A percentile compares a stretch with the other conserved stretches of the same genome.
Conservation (phyloP, 2,113 vertebrate genomes). For the Hemichromis elongatus region DNA sequence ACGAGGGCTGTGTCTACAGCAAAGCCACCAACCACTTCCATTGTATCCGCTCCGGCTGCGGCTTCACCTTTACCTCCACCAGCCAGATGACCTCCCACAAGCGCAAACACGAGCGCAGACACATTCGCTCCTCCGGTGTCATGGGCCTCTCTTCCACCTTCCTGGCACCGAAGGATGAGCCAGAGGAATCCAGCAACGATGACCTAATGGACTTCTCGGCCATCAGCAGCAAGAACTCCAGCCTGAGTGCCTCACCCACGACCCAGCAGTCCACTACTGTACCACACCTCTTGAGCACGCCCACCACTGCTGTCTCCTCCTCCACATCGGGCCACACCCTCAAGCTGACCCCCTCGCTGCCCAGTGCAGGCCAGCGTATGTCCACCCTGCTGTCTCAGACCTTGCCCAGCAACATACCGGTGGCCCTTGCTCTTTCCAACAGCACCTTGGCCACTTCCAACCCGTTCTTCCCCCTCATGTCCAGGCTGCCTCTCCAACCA, state of each 20-base stretch:
- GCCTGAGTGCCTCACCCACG: conserved; percentile 97
- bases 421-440: conserved; percentile 86
- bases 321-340: conserved; percentile 69
- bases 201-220: conserved; percentile 97
- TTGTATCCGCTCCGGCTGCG: conserved; percentile 95
- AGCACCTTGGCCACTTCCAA: conserved; percentile 76
- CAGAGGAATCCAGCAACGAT: conserved; percentile 95
- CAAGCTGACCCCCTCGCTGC: conserved; percentile 77
- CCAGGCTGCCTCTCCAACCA: conserved; percentile 81
- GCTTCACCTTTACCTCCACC: conserved; percentile 99
- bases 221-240: conserved; percentile 98
- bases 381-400: conserved; percentile 87
- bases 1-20: conserved; percentile 98
- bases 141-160: conserved; percentile 85
- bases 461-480: conserved; percentile 87
- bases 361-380: conserved; percentile 79
- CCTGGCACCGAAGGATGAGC: conserved; percentile 88
- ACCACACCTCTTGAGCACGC: conserved; percentile 77
- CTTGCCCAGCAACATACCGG: conserved; percentile 86
- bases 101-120: conserved; percentile 94
- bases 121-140: conserved; percentile 87
- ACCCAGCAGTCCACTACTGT: conserved; percentile 87
- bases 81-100: conserved; percentile 99
- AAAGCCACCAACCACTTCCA: conserved; percentile 99
- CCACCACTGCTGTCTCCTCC: conserved; percentile 72